Conservation (phyloP, 2,113 vertebrate genomes). For the Tragelaphus buxtoni region DNA sequence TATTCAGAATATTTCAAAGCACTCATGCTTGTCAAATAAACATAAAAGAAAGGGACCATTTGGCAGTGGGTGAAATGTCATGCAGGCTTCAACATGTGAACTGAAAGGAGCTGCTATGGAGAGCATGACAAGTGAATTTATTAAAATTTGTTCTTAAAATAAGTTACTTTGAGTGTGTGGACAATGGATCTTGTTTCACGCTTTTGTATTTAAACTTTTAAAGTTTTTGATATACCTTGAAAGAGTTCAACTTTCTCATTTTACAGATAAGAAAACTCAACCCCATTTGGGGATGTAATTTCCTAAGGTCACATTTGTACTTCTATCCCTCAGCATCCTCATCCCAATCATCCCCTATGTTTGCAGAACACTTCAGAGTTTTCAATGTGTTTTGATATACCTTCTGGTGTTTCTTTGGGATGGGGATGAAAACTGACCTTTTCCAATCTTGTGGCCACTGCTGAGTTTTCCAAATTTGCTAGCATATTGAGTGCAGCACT, state of each 20-base stretch:
- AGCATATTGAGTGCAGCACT: no score
- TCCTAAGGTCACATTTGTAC: neutral
- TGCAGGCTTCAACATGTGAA: conserved; percentile 23
- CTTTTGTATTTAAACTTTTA: conserved; percentile 13
- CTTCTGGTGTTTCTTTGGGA: neutral
- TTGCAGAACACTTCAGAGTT: neutral
- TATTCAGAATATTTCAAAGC: conserved; percentile 43
- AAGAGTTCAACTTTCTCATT: neutral
- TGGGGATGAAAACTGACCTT: no score
- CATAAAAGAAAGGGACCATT: conserved; percentile 23
- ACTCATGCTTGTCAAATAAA: conserved; percentile 51
- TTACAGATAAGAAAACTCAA: conserved; percentile 10
- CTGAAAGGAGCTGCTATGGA: neutral
- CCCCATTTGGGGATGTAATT: neutral
- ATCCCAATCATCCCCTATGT: neutral
- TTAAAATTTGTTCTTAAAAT: conserved; percentile 21
- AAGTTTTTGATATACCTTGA: neutral
- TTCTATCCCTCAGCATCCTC: neutral
- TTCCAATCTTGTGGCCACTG: no score
- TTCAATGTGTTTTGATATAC: neutral
- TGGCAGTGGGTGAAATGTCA: conserved; percentile 45
- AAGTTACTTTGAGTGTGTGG: conserved; percentile 7
- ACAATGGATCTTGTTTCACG: neutral
- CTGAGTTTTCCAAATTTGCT: no score
- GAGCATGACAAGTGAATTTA: conserved; percentile 1